Evolutionary conservation across 2,113 vertebrate genomes (phyloP).

Genomic region (Toxotes jaculatrix): DNA sequence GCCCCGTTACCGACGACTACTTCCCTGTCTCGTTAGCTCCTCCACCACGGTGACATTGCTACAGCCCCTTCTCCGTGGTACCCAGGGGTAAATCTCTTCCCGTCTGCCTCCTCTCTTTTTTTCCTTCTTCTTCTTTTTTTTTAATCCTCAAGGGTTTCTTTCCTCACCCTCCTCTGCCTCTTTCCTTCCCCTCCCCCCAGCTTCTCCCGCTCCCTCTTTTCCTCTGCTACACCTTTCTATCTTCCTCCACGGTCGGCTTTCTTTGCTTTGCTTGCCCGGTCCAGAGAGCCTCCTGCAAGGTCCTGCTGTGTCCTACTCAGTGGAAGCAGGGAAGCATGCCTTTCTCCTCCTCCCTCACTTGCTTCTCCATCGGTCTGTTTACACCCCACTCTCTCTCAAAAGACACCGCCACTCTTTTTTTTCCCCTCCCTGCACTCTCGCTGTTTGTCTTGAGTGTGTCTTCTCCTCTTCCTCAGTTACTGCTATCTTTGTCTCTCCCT

Average conservation of each 20-base stretch:
- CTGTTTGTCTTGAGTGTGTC: conserved; percentile 33
- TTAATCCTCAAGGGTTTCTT: conserved; percentile 63
- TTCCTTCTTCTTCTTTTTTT: conserved; percentile 37
- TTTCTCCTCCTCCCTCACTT: conserved; percentile 51
- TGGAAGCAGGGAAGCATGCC: conserved; percentile 46
- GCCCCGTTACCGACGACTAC: conserved; percentile 55
- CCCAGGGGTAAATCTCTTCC: conserved; percentile 53
- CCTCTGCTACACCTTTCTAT: conserved; percentile 58
- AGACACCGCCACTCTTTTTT: conserved; percentile 16
- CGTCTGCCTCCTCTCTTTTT: conserved; percentile 48
- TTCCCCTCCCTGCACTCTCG: conserved; percentile 2
- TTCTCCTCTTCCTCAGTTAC: conserved; percentile 26
- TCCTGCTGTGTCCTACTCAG: conserved; percentile 55
- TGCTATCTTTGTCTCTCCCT: conserved; percentile 51
- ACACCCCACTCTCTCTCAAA: conserved; percentile 23
- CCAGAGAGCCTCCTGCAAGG: conserved; percentile 52
- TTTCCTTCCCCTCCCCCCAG: conserved; percentile 47
- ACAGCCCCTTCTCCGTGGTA: conserved; percentile 50
- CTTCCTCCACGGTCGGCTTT: conserved; percentile 29
- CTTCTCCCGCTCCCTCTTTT: conserved; percentile 28
- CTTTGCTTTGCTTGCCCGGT: conserved; percentile 37
- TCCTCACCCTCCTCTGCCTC: conserved; percentile 33
- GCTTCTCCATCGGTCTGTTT: conserved; percentile 36
- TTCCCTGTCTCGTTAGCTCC: conserved; percentile 70
- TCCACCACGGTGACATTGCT: conserved; percentile 64